Conservation (phyloP, 2,888 invertebrate species). For the Pachydiplax longipennis region DNA sequence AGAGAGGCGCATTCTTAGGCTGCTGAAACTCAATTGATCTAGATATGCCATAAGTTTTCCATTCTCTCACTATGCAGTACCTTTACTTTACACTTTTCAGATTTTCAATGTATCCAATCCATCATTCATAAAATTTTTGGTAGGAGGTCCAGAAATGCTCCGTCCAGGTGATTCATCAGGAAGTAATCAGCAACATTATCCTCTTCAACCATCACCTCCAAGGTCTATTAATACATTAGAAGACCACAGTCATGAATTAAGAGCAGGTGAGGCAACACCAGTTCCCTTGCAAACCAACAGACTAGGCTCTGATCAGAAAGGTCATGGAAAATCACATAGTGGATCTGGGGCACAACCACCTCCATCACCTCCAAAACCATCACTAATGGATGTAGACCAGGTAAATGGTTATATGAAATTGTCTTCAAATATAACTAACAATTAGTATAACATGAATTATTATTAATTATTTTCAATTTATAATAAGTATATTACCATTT, state of each 20-base stretch:
- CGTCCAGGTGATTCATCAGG: constrained; percentile 29
- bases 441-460: too few relatives aligned
- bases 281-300: neutral
- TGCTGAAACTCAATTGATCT: too few relatives aligned
- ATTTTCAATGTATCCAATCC: too few relatives aligned
- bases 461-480: too few relatives aligned
- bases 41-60: too few relatives aligned
- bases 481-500: too few relatives aligned
- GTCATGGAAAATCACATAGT: neutral
- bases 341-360: neutral
- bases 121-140: neutral
- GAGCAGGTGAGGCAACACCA: constrained; percentile 26
- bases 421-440: too few relatives aligned
- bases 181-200: constrained; percentile 13
- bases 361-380: constrained; percentile 4
- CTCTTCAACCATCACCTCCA: neutral
- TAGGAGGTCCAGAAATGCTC: constrained; percentile 24
- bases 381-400: constrained; percentile 21
- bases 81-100: too few relatives aligned
- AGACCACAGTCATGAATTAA: constrained; percentile 46
- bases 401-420: neutral
- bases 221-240: constrained; percentile 44
- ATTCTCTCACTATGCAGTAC: too few relatives aligned
- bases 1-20: too few relatives aligned
- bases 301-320: neutral